Percentiles rank a stretch among this genome's conserved stretches.
These are phyloP conservation scores for Strigamia crassipes DNA, from an alignment of 2,888 invertebrate genomes.

Conservation along the genomic window DNA sequence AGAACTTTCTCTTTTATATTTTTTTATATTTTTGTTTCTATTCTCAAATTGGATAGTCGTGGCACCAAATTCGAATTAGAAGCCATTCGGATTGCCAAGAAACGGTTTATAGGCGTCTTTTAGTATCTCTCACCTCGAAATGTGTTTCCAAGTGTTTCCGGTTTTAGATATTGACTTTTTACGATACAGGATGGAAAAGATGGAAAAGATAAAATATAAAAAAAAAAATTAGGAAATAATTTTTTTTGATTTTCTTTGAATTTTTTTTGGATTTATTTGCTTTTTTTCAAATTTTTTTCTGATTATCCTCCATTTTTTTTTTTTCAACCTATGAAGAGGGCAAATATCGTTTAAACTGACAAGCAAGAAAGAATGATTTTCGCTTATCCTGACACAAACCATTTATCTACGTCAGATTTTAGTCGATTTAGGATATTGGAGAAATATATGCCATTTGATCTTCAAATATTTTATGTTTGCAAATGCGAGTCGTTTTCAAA, in stretches of 20 bases:
- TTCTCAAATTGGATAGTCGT: background rate
- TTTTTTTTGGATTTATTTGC: too few relatives aligned
- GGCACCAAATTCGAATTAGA: conserved; percentile 11
- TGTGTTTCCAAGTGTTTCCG: conserved; percentile 26
- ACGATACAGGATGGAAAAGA: background rate
- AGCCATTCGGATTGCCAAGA: background rate
- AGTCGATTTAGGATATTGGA: background rate
- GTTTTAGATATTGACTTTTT: background rate
- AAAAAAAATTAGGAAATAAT: background rate
- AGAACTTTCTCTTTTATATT: background rate
- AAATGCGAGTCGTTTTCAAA: background rate
- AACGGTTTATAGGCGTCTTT: conserved; percentile 19
- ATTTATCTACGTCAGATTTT: background rate
- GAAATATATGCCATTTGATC: background rate
- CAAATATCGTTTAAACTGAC: background rate
- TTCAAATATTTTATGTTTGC: background rate
- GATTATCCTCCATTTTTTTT: too few relatives aligned
- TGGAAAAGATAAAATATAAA: background rate
- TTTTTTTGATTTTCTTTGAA: too few relatives aligned
- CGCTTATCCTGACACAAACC: background rate
- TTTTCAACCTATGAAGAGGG: too few relatives aligned
- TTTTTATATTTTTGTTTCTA: background rate
- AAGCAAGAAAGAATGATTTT: background rate
- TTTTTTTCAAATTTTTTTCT: too few relatives aligned
- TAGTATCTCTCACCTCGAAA: background rate